Evolutionary conservation across 2,113 vertebrate species (phyloP), one percentile per base, ranked within the genome.

Genomic region (Coregonus clupeaformis): DNA sequence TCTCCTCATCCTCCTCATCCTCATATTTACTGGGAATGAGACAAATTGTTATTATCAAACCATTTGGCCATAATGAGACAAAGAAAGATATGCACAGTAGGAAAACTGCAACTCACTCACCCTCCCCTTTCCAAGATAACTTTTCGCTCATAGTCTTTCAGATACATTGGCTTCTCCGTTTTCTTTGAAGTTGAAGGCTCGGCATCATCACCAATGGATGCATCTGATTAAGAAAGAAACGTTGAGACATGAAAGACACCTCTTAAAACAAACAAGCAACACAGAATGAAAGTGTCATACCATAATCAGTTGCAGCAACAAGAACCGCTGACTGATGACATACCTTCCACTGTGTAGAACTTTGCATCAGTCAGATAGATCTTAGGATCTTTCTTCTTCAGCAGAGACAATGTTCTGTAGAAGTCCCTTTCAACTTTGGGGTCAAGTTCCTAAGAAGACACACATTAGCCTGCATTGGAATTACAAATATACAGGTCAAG

Each of bases 101-200:
- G 24, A 22, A 22, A 1, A 32, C 30, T 32, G 55, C 0, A 1
- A 6, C 0, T 45, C 52, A 68, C 95, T 92, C 78, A 97, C 96
- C 96, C 96, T 82, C 87, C 94, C 73, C 89, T 95, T 72, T 98
- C 95, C 84, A 97, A 78, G 6, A 98, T 96, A 71, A 98, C 93
- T 80, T 94, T 94, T 32, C 96, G 91, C 68, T 97, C 96, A 0
- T 97, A 98, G 82, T 98, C 96, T 77, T 95, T 96, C 36, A 96
- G 82, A 73, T 92, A 97, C 96, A 98, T 96, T 3, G 96, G 94
- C 60, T 82, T 94, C 0, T 84, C 85, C 12, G 84, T 83, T 82
- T 82, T 92, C 80, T 77, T 92, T 0, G 90, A 94, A 45, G 84
- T 90, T 1, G 68, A 87, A 0, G 90, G 88, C 57, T 85, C 76